Percentiles rank a stretch among this genome's conserved stretches.
These are phyloP conservation scores for Theretra japonica DNA, from an alignment of 2,888 invertebrate species.

Conservation along the genomic window DNA sequence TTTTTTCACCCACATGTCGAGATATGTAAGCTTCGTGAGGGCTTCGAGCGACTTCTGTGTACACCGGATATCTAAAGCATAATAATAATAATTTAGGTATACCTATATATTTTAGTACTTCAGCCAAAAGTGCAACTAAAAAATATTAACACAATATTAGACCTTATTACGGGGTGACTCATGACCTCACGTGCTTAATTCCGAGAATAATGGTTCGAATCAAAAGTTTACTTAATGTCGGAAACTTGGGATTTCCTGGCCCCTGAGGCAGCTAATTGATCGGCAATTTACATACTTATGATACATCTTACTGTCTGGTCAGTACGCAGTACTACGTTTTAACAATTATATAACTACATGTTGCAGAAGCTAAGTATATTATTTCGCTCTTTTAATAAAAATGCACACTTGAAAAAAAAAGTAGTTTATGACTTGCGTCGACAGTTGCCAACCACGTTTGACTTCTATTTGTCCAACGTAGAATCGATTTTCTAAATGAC, in stretches of 20 bases:
- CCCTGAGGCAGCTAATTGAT: too few relatives aligned
- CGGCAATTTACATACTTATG: too few relatives aligned
- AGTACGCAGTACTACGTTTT: too few relatives aligned
- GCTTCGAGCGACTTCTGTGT: conserved; percentile 89
- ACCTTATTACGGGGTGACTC: not conserved
- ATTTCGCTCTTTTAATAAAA: too few relatives aligned
- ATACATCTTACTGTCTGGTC: too few relatives aligned
- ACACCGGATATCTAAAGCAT: conserved; percentile 82
- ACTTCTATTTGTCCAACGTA: not conserved
- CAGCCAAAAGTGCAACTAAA: not conserved
- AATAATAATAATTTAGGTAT: not conserved
- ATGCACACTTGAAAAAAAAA: too few relatives aligned
- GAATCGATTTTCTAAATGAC: conserved; percentile 2
- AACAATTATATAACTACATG: too few relatives aligned
- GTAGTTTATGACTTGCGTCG: too few relatives aligned
- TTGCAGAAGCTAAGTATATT: too few relatives aligned
- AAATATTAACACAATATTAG: not conserved
- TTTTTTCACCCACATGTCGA: conserved; percentile 93
- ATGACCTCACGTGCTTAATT: not conserved
- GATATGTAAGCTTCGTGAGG: conserved; percentile 96
- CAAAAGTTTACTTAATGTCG: not conserved
- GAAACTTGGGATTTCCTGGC: not conserved
- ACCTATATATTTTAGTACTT: not conserved
- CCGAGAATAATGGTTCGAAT: not conserved
- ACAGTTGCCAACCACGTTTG: not conserved